These are phyloP conservation scores for Athalia circularis DNA, from an alignment of 2,888 invertebrate species.

Conservation along the genomic window DNA sequence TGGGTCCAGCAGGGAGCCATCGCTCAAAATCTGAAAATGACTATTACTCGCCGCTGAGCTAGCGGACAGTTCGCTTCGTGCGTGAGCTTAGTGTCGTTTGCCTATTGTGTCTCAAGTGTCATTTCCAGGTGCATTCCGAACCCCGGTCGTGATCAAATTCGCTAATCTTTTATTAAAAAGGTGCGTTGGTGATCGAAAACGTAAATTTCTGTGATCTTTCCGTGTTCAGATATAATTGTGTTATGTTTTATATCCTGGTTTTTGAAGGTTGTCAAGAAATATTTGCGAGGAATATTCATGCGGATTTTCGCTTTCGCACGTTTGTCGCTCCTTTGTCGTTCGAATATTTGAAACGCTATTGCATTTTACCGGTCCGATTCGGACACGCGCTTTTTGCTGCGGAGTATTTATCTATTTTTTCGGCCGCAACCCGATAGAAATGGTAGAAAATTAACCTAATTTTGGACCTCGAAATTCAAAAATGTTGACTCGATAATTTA, in stretches of 20 bases:
- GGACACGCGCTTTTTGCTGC: too few species aligned
- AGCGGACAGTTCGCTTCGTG: constrained; percentile 41
- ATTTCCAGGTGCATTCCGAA: constrained; percentile 38
- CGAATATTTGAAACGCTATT: background rate
- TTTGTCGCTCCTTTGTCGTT: background rate
- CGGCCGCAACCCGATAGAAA: too few species aligned
- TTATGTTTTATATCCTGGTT: background rate
- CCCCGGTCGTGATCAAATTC: constrained; percentile 27
- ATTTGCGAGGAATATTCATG: background rate
- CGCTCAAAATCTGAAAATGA: constrained; percentile 28
- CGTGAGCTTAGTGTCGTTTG: constrained; percentile 10
- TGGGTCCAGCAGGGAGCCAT: constrained; percentile 25
- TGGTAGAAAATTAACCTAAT: too few species aligned
- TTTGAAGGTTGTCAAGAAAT: background rate
- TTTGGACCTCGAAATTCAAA: too few species aligned
- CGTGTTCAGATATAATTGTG: background rate
- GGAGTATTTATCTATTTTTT: too few species aligned
- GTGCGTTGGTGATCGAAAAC: constrained; percentile 33
- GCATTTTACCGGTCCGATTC: background rate
- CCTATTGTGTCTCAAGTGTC: constrained; percentile 42
- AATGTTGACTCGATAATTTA: too few species aligned
- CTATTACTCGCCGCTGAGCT: constrained; percentile 43
- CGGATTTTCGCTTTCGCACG: background rate
- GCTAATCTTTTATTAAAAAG: constrained; percentile 28
- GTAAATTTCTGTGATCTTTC: constrained; percentile 9